Percentiles rank a stretch among this genome's conserved stretches.
Evolutionary conservation across 2,888 invertebrate species (phyloP).

Genomic region (Argyra leucocephala): DNA sequence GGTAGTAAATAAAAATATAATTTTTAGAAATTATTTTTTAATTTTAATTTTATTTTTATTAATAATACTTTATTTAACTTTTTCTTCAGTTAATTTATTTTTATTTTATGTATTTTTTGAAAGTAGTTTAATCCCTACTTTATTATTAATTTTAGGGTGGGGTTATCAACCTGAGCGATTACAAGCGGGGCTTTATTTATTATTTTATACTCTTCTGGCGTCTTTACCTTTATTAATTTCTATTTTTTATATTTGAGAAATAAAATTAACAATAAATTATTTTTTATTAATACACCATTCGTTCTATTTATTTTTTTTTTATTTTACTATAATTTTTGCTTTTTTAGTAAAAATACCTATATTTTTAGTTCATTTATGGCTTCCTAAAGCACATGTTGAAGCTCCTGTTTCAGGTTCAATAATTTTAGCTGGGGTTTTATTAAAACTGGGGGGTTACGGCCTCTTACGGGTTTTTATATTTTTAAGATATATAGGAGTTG

Average conservation of each 20-base stretch:
- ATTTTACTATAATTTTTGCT: slow-evolving; percentile 50
- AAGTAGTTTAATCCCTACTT: slow-evolving; percentile 55
- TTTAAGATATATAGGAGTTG: slow-evolving; percentile 44
- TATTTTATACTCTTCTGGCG: slow-evolving; percentile 61
- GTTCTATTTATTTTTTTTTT: slow-evolving; percentile 43
- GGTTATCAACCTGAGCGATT: slow-evolving; percentile 61
- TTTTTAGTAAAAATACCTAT: slow-evolving; percentile 66
- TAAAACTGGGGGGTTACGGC: slow-evolving; percentile 65
- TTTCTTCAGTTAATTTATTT: slow-evolving; percentile 51
- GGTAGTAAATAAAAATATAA: slow-evolving; percentile 41
- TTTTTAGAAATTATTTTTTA: slow-evolving; percentile 47
- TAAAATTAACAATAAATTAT: slow-evolving; percentile 46
- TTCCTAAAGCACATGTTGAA: too few relatives aligned
- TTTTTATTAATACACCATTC: slow-evolving; percentile 46
- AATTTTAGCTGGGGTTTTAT: too few relatives aligned
- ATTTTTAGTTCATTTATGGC: slow-evolving; percentile 59
- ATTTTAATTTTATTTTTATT: slow-evolving; percentile 48
- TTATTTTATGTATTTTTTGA: slow-evolving; percentile 66
- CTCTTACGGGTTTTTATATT: slow-evolving; percentile 50
- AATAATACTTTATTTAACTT: slow-evolving; percentile 49
- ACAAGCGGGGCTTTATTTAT: slow-evolving; percentile 56
- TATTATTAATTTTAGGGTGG: slow-evolving; percentile 58
- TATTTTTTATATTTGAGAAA: slow-evolving; percentile 33
- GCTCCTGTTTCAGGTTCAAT: too few relatives aligned
- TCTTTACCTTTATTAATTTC: slow-evolving; percentile 47